These are phyloP conservation scores for Drosophila eohydei DNA, from an alignment of 2,888 invertebrate genomes.

Conservation along the genomic window DNA sequence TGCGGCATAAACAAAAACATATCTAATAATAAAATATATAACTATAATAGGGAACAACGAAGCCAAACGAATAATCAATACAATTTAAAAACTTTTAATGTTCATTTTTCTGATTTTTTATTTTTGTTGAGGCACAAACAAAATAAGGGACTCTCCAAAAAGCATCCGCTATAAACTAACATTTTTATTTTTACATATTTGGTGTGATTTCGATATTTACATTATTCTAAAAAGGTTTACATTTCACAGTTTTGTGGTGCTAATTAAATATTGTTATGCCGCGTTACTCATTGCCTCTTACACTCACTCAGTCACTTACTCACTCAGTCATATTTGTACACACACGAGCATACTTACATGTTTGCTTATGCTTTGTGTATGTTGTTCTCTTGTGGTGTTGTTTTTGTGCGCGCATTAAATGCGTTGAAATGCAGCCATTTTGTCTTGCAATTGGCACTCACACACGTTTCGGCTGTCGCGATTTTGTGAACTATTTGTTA, in stretches of 20 bases:
- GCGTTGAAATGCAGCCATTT: conserved; percentile 77
- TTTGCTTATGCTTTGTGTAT: conserved; percentile 65
- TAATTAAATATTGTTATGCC: conserved; percentile 54
- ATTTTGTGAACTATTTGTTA: conserved; percentile 13
- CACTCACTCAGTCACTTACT: background rate
- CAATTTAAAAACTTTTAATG: background rate
- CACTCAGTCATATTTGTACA: conserved; percentile 7
- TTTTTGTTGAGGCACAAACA: conserved; percentile 32
- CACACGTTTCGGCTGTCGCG: conserved; percentile 37
- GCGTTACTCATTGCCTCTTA: conserved; percentile 28
- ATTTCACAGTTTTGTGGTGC: conserved; percentile 37
- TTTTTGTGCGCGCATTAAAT: conserved; percentile 65
- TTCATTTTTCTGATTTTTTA: conserved; percentile 25
- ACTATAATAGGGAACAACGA: background rate
- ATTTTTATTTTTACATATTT: conserved; percentile 7
- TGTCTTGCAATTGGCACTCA: conserved; percentile 63
- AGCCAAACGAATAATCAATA: background rate
- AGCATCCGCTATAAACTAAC: conserved; percentile 38
- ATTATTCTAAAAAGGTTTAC: conserved; percentile 13
- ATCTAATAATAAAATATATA: background rate
- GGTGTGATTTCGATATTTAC: conserved; percentile 19
- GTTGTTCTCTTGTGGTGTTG: conserved; percentile 53
- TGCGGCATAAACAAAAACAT: conserved; percentile 35
- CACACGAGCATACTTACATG: conserved; percentile 54
- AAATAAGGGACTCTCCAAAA: conserved; percentile 5